Base-by-base conservation (phyloP, 1,140 invertebrate genomes). In the Diorhabda sublineata region DNA sequence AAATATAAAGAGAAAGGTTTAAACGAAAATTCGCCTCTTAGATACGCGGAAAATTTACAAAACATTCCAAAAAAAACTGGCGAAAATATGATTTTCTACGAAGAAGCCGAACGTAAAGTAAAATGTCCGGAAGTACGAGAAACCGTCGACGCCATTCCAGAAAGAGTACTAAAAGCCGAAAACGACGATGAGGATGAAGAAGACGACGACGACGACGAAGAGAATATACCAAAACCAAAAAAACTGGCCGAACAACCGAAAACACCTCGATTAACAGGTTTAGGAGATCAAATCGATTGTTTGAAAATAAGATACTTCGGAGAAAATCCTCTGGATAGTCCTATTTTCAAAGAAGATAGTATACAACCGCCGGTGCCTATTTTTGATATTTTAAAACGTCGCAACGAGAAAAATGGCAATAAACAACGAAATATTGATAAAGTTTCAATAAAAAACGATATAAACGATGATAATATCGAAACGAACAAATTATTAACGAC, bases 241-340 rank as follows among this genome's bases (percentile, higher is more conserved):
- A 69, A 56, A 44, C 42, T 56, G 52, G 66, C 41, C 41, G 56
- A 69, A n/a, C 67, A 69, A 63, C 6, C 67, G 7, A 68, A 69
- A 62, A 11, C 58, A 3, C 83, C 83, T 4, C 80, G 84, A 68
- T 72, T 88, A 7, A 71, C 70, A 60, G 86, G 86, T 7, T 79
- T 92, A 6, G 90, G 89, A 3, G 87, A 91, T 71, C 89, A 88
- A 81, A 86, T 92, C n/a, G 87, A 90, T 70, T 92, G 91, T 75
- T 87, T 89, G 26, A 90, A 89, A 80, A 81, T 81, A 3, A 90
- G 90, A 82, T 91, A 88, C 81, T 92, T 92, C 75, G 91, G 89
- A 57, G 80, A 84, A 59, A 85, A 91, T 79, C 91, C 90, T 3
- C 79, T 92, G 63, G 90, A 92, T 73, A 92, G 86, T 83, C 91